Evolutionary conservation across 2,113 vertebrate species (phyloP).

Genomic region (Otocyon megalotis): DNA sequence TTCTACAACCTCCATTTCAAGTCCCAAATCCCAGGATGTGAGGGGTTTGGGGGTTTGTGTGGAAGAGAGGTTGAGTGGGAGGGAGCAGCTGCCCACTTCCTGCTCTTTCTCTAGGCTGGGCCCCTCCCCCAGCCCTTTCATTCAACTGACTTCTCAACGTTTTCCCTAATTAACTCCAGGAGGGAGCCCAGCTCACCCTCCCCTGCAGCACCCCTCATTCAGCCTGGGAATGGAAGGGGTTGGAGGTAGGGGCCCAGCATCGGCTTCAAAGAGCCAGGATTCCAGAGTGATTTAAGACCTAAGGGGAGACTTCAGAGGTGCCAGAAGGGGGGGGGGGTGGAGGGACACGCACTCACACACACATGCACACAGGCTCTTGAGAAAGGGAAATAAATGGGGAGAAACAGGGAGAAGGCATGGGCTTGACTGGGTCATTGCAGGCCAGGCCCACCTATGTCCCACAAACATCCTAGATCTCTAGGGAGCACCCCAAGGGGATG

Average conservation of each 20-base stretch:
- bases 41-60: not conserved
- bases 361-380: not conserved
- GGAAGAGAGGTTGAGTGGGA: not conserved
- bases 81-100: constrained; percentile 23
- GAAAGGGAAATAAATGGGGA: not conserved
- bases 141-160: not conserved
- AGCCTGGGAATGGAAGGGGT: not conserved
- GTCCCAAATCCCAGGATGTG: not conserved
- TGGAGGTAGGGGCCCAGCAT: not conserved
- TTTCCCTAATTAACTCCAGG: constrained; percentile 75
- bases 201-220: not conserved
- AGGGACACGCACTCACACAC: not conserved
- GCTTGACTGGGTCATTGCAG: not conserved
- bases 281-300: constrained; percentile 58
- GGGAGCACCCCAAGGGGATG: not conserved
- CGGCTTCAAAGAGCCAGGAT: constrained; percentile 37
- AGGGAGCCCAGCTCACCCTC: not conserved
- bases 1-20: constrained; percentile 11
- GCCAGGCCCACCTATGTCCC: not conserved
- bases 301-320: not conserved
- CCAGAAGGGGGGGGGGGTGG: not conserved
- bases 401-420: not conserved
- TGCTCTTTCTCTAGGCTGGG: not conserved
- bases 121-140: not conserved
- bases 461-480: not conserved